These are phyloP conservation scores for Alosa sapidissima DNA, from an alignment of 2,797 vertebrate genomes.

Conservation along the genomic window DNA sequence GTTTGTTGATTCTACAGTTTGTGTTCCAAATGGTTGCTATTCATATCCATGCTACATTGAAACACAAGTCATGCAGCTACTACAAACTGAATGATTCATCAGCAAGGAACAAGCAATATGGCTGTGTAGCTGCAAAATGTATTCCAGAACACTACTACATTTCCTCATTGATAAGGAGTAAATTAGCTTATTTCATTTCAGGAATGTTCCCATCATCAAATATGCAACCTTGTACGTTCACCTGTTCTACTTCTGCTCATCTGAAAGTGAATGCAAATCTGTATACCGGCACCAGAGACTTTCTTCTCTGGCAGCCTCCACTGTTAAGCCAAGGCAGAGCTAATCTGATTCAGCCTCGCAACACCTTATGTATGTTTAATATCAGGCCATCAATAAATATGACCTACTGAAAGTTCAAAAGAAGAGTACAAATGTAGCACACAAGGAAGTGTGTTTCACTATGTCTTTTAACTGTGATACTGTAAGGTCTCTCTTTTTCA, in stretches of 20 bases:
- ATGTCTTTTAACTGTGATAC: not conserved
- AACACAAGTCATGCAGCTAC: slow-evolving; percentile 20
- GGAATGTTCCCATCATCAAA: not conserved
- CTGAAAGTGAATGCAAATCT: not conserved
- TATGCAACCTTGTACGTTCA: not conserved
- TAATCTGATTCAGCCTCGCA: slow-evolving; percentile 5
- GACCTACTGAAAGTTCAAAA: not conserved
- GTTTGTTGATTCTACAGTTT: not conserved
- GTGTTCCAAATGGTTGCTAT: not conserved
- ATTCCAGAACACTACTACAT: not conserved
- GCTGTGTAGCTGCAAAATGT: not conserved
- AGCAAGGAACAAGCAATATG: not conserved
- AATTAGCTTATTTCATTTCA: not conserved
- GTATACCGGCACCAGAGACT: not conserved
- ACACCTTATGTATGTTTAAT: slow-evolving; percentile 20
- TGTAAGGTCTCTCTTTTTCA: not conserved
- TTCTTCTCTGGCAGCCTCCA: not conserved
- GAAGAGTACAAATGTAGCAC: not conserved
- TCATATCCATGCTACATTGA: slow-evolving; percentile 15
- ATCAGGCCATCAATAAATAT: slow-evolving; percentile 9
- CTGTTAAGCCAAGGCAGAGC: not conserved
- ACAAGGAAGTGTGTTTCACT: not conserved
- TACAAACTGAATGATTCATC: slow-evolving; percentile 21
- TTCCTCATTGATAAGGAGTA: not conserved
- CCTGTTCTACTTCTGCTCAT: slow-evolving; percentile 5